Percentiles rank a stretch among this genome's conserved stretches.
Evolutionary conservation across 1,140 invertebrate species (phyloP).

Genomic region (Lordiphosa stackelbergi): DNA sequence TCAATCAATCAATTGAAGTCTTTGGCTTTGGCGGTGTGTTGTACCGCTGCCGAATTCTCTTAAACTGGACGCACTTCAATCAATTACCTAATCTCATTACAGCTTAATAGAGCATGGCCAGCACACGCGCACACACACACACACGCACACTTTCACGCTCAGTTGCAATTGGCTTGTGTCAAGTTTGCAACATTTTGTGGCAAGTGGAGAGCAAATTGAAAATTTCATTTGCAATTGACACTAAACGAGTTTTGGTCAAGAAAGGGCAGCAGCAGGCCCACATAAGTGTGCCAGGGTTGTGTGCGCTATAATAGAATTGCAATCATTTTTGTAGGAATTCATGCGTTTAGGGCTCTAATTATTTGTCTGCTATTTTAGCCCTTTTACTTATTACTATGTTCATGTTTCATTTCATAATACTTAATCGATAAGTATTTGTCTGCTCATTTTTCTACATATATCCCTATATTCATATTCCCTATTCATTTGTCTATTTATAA

Average conservation of each 20-base stretch:
- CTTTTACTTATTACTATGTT: too few relatives aligned
- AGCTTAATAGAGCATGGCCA: slow-evolving; percentile 65
- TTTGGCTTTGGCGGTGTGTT: slow-evolving; percentile 22
- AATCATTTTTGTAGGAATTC: too few relatives aligned
- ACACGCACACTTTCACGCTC: slow-evolving; percentile 8
- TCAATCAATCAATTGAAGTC: slow-evolving; percentile 56
- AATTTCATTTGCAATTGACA: slow-evolving; percentile 31
- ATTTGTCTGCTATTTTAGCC: too few relatives aligned
- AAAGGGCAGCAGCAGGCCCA: not conserved
- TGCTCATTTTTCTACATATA: too few relatives aligned
- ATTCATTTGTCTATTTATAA: too few relatives aligned
- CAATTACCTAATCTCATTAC: slow-evolving; percentile 75
- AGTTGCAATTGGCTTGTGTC: slow-evolving; percentile 7
- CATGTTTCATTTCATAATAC: too few relatives aligned
- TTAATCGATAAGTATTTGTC: too few relatives aligned
- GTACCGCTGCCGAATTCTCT: slow-evolving; percentile 22
- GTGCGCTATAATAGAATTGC: too few relatives aligned
- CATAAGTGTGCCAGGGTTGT: not conserved
- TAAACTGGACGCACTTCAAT: slow-evolving; percentile 47
- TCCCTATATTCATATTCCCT: too few relatives aligned
- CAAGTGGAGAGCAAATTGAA: slow-evolving; percentile 18
- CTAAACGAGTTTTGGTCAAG: slow-evolving; percentile 27
- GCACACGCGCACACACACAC: slow-evolving; percentile 13
- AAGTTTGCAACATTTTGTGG: slow-evolving; percentile 16
- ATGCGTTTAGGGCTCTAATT: too few relatives aligned